Evolutionary conservation across 2,797 vertebrate genomes (phyloP), one percentile per base, ranked within the genome.

Genomic region (Pogoniulus pusillus): DNA sequence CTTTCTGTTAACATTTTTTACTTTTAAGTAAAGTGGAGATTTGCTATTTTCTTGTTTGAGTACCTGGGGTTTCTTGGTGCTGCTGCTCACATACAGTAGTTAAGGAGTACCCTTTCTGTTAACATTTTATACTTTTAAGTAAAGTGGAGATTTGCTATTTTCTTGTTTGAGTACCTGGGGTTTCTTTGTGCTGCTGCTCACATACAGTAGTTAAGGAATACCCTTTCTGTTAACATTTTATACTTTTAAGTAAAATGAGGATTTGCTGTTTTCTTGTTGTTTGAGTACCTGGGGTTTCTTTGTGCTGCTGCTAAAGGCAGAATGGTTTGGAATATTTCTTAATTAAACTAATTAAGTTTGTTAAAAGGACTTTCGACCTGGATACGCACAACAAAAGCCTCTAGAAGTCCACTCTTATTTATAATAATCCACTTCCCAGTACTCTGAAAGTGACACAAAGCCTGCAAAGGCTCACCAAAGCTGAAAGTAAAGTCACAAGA

Each of bases 201-300:
- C 39, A 35, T 3, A 16, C n/a, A 15, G 22, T 55, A 47, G 12
- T 76, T 65, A 0, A 43, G 54, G 88, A 65, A 37, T 34, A 62
- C 4, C 2, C 10, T 82, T 84, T 91, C 45, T 77, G 9, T 63
- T 71, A 87, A 24, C 12, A 16, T 57, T 77, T 78, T 72, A 17
- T 45, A 17, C 49, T 71, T 81, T 41, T 32, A 79, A 53, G 10
- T 65, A 81, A 27, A 35, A 66, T 71, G 4, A 63, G 16, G 9
- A 26, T 60, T 66, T 88, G 7, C 7, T 82, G 5, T 41, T 82
- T 90, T 77, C 22, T 55, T 90, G 87, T 73, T 54, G 13, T 66
- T 45, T 57, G 27, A 27, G 8, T 57, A 34, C 10, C n/a, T 84
- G 0, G 14, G 14, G 24, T 0, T 5, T 6, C 79, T 65, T 77